Evolutionary conservation across 2,113 vertebrate species (phyloP).

Genomic region (Mesitornis unicolor): DNA sequence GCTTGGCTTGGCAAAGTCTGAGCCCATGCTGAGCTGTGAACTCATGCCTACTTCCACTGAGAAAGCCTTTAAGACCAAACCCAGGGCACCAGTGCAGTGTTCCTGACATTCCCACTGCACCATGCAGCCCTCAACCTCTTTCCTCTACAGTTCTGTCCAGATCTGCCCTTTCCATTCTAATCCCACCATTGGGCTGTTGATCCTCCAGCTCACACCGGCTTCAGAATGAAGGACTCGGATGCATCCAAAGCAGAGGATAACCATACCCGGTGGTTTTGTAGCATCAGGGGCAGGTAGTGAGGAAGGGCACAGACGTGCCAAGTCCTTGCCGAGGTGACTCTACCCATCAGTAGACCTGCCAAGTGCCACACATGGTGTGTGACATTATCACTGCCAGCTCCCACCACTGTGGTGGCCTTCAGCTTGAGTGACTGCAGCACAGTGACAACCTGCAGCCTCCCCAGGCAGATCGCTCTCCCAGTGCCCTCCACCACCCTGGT

Average conservation of each 20-base stretch:
- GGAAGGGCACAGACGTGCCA: background rate
- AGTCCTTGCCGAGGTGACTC: background rate
- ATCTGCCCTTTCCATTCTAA: background rate
- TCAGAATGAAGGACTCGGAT: background rate
- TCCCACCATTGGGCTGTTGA: background rate
- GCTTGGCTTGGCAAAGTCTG: background rate
- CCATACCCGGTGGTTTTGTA: background rate
- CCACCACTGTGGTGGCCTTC: background rate
- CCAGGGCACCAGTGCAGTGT: background rate
- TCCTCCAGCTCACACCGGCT: background rate
- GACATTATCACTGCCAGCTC: background rate
- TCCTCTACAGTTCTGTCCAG: background rate
- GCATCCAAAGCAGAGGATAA: background rate
- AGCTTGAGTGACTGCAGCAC: background rate
- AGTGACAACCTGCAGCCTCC: fast-evolving
- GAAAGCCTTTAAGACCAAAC: background rate
- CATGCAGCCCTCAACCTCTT: background rate
- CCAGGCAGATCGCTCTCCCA: fast-evolving
- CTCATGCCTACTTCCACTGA: background rate
- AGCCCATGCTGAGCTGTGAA: background rate
- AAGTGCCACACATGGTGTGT: fast-evolving
- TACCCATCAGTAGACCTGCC: background rate
- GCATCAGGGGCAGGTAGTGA: background rate
- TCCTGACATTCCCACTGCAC: background rate
- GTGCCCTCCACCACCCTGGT: background rate